These are phyloP conservation scores for Drosophila athabasca DNA, from an alignment of 1,140 invertebrate species.

Conservation along the genomic window DNA sequence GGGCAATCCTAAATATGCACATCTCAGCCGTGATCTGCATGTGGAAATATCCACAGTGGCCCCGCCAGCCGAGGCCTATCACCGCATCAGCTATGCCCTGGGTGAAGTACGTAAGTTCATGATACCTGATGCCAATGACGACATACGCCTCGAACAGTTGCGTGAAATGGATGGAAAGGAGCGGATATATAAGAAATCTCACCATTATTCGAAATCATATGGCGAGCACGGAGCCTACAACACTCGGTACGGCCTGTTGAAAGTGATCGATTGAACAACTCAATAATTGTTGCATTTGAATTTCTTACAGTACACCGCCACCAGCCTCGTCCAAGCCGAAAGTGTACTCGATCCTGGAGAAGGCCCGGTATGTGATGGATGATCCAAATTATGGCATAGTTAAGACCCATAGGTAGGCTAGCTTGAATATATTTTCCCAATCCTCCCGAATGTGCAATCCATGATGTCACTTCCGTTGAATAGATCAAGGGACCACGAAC, in stretches of 20 bases:
- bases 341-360: conserved; percentile 92
- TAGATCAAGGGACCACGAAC: conserved; percentile 76
- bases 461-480: background rate
- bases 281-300: background rate
- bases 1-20: conserved; percentile 95
- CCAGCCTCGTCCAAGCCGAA: conserved; percentile 86
- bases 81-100: conserved; percentile 94
- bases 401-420: conserved; percentile 72
- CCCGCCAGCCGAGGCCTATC: conserved; percentile 95
- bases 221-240: conserved; percentile 75
- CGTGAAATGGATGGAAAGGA: conserved; percentile 86
- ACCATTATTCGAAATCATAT: conserved; percentile 77
- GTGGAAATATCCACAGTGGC: conserved; percentile 96
- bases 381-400: conserved; percentile 86
- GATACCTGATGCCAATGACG: conserved; percentile 90
- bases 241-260: conserved; percentile 51
- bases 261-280: background rate
- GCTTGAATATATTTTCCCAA: background rate
- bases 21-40: conserved; percentile 96
- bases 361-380: conserved; percentile 91
- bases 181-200: conserved; percentile 77
- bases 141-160: conserved; percentile 91
- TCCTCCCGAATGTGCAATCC: background rate
- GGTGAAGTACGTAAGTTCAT: conserved; percentile 90
- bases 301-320: conserved; percentile 72